Percentiles rank a stretch among this genome's conserved stretches.
Evolutionary conservation across 2,113 vertebrate species (phyloP).

Genomic region (Rostratula benghalensis): DNA sequence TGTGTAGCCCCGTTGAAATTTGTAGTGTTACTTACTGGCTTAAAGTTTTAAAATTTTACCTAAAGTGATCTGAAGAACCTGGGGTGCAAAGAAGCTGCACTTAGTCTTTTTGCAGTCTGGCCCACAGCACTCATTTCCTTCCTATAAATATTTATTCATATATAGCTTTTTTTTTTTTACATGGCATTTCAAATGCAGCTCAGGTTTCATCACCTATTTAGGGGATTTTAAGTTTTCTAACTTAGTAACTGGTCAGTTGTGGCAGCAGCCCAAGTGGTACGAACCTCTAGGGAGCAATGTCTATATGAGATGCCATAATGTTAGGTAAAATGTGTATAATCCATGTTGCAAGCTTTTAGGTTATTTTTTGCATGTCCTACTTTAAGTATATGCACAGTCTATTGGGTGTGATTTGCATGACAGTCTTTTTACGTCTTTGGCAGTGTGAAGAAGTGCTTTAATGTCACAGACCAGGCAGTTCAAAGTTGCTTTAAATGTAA

Average conservation of each 20-base stretch:
- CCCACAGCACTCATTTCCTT: not conserved
- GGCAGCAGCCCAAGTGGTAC: not conserved
- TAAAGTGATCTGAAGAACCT: not conserved
- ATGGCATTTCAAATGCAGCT: not conserved
- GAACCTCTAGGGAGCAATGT: not conserved
- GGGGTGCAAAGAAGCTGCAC: not conserved
- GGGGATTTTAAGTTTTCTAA: not conserved
- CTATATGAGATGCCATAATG: not conserved
- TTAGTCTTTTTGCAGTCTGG: not conserved
- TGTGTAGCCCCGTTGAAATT: not conserved
- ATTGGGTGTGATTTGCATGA: not conserved
- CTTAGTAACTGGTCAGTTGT: not conserved
- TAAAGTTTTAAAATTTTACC: not conserved
- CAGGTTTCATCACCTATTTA: not conserved
- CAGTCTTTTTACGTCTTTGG: accelerated
- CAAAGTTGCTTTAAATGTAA: not conserved
- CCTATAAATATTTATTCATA: not conserved
- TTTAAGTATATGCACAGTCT: not conserved
- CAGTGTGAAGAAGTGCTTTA: not conserved
- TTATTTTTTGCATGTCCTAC: not conserved
- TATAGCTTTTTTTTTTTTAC: not conserved
- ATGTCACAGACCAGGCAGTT: not conserved
- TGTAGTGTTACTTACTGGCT: not conserved
- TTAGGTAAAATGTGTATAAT: not conserved
- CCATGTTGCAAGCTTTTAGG: not conserved